Conservation (phyloP, 2,797 vertebrate species). For the Gallinago stenura region DNA sequence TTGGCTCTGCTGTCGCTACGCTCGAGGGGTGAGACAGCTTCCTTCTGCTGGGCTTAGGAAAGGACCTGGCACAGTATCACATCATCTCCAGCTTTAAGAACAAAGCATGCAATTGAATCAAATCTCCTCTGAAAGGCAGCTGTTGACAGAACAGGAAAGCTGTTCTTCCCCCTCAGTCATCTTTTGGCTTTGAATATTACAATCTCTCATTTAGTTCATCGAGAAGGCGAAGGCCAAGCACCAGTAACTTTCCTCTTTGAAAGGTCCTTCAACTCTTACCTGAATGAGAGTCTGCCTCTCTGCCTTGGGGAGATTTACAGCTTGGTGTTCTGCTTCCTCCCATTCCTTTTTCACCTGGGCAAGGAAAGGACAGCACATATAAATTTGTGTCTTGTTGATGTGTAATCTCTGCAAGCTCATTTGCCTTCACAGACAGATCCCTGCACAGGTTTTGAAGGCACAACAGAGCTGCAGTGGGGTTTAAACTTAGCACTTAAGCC, state of each 20-base stretch:
- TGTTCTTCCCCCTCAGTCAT: not conserved
- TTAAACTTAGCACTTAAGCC: not conserved
- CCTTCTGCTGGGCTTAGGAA: not conserved
- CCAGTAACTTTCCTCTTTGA: not conserved
- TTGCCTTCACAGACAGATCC: not conserved
- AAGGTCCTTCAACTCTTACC: constrained; percentile 74
- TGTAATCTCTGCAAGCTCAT: not conserved
- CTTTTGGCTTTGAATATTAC: not conserved
- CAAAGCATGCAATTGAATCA: constrained; percentile 1
- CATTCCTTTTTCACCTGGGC: constrained; percentile 95
- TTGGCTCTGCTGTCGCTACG: not conserved
- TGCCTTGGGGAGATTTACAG: constrained; percentile 94
- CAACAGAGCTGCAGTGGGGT: not conserved
- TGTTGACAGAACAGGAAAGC: not conserved
- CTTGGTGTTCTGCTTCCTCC: constrained; percentile 96
- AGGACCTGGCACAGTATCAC: not conserved
- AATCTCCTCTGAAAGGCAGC: not conserved
- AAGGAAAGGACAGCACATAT: not conserved
- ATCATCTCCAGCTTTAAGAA: constrained; percentile 4
- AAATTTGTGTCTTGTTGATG: too few relatives aligned
- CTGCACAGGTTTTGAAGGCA: not conserved
- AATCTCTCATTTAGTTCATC: not conserved
- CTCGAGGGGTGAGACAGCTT: not conserved
- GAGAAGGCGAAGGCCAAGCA: not conserved
- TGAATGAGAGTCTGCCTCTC: constrained; percentile 96